Evolutionary conservation across 2,888 invertebrate genomes (phyloP), one percentile per base, ranked within the genome.

Genomic region (Pharmacophagus antenor): DNA sequence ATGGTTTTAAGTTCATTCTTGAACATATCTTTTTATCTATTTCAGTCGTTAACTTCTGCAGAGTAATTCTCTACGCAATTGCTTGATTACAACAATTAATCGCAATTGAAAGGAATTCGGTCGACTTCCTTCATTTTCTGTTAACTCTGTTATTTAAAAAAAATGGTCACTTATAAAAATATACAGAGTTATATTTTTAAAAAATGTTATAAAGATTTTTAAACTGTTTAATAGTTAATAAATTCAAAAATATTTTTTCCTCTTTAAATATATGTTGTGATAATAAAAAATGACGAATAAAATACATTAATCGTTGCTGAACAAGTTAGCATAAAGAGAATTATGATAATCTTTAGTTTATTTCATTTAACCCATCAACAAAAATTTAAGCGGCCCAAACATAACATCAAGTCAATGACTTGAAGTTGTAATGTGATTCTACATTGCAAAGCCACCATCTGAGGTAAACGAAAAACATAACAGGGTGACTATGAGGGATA

Each of bases 81-180:
- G 84, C 82, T 87, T 87, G 84, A 89, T 89, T 87, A 85, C 84
- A 70, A 81, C 88, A 89, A 89, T 88, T 89, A 89, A 86, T 84
- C 73, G 81, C 87, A 89, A 89, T 89, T 89, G 87, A 77, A 73
- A 64, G 85, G 88, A 85, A 89, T 88, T 82, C 69, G 79, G 81
- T 73, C 69, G 72, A 77, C 82, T 85, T 86, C 85, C 86, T 85
- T 80, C 76, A 62, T 48, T 58, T 62, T 31, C 23, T 58, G 47
- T 53, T 25, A 6, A 27, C 54, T 20, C 10, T 17, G n/a, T 17
- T 42, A 17, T 42, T 1, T 42, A 31, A 31, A 31, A 31, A 31
- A 31, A 31, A 7, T 31, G 3, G 15, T 15, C 31, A n/a, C n/a
- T n/a, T n/a, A n/a, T n/a, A n/a, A n/a, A n/a, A n/a, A n/a, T n/a